A percentile compares a stretch with the other conserved stretches of the same genome.
These are phyloP conservation scores for Eurytoma adleriae DNA, from an alignment of 2,888 invertebrate genomes.

Conservation along the genomic window DNA sequence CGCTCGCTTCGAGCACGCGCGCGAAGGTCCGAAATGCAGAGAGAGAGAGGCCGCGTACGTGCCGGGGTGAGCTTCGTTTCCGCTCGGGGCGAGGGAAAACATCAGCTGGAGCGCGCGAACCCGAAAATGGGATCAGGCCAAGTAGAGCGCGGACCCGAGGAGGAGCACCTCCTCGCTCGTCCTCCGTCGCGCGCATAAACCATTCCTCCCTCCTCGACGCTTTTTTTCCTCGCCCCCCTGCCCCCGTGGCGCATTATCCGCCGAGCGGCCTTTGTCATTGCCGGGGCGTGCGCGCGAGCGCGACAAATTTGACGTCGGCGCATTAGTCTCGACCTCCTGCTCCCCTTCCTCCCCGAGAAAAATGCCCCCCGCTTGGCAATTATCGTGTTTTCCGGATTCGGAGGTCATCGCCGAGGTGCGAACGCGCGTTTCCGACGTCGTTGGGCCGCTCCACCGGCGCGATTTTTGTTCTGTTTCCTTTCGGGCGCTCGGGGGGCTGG, in stretches of 20 bases:
- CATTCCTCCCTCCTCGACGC: background rate
- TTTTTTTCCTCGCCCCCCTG: background rate
- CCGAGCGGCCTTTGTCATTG: conserved; percentile 62
- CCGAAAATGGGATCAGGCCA: conserved; percentile 64
- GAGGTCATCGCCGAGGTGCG: background rate
- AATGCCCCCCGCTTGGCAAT: background rate
- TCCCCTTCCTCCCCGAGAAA: background rate
- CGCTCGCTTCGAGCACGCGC: no score
- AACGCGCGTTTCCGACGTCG: background rate
- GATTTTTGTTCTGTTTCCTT: background rate
- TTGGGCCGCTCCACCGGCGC: background rate
- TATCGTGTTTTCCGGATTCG: background rate
- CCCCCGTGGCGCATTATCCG: no score
- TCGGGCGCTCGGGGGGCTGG: background rate
- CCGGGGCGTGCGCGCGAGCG: conserved; percentile 51
- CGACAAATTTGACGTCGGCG: conserved; percentile 66
- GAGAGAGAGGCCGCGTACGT: background rate
- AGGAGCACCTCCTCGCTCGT: conserved; percentile 39
- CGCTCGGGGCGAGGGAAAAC: background rate
- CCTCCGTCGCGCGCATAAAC: background rate
- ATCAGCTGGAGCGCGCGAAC: conserved; percentile 7
- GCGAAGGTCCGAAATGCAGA: no score
- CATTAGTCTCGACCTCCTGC: conserved; percentile 62
- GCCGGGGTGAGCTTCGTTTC: conserved; percentile 14
- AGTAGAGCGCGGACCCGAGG: conserved; percentile 59